A percentile compares a stretch with the other conserved stretches of the same genome.
These are phyloP conservation scores for Riparia riparia DNA, from an alignment of 2,113 vertebrate species.

Conservation along the genomic window DNA sequence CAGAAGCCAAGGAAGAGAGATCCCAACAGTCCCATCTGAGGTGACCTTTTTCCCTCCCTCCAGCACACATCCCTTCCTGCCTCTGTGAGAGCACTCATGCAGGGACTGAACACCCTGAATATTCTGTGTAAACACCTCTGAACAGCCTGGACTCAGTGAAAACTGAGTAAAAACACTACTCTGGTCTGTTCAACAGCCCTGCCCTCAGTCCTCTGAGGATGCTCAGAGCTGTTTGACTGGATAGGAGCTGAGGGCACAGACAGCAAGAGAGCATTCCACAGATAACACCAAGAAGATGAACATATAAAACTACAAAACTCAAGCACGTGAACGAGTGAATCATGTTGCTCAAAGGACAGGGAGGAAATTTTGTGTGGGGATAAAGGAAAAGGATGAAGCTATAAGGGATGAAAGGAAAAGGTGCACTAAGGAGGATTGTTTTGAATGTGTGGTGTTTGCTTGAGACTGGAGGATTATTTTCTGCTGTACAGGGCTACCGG, in stretches of 20 bases:
- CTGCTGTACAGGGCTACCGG: neutral
- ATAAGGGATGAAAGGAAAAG: neutral
- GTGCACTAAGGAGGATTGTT: neutral
- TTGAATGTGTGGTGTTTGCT: neutral
- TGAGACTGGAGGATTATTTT: neutral
- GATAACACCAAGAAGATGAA: neutral
- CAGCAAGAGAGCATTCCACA: neutral
- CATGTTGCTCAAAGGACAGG: neutral
- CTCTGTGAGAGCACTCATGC: neutral
- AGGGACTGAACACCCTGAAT: neutral
- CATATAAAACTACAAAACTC: neutral
- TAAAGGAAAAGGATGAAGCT: neutral
- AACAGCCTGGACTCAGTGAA: neutral
- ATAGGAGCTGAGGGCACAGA: neutral
- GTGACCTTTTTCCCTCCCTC: neutral
- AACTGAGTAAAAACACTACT: rapidly evolving
- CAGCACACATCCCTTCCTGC: neutral
- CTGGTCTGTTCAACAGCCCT: neutral
- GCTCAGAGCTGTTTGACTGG: neutral
- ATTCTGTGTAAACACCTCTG: neutral
- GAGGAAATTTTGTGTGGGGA: neutral
- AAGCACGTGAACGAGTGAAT: rapidly evolving
- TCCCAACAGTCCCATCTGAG: neutral
- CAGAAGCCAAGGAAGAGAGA: neutral
- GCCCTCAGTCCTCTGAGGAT: neutral